Conservation (phyloP, 2,888 invertebrate genomes). For the Epirrhoe alternata region DNA sequence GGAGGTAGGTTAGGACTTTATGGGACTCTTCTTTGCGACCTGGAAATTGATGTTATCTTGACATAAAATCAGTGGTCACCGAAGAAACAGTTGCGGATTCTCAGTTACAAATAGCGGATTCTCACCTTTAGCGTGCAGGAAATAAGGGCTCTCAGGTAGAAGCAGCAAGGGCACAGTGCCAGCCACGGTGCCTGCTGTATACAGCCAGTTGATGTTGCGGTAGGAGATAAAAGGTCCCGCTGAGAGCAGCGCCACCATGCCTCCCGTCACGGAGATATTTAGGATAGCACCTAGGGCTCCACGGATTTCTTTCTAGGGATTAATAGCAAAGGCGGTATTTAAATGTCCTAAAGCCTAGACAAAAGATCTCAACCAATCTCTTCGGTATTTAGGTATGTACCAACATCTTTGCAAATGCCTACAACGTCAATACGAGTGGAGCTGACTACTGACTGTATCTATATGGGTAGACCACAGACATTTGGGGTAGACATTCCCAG, state of each 20-base stretch:
- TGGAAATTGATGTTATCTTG: slow-evolving; percentile 36
- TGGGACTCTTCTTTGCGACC: slow-evolving; percentile 57
- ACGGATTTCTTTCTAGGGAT: slow-evolving; percentile 61
- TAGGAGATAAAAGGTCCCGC: slow-evolving; percentile 63
- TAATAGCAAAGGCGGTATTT: neutral
- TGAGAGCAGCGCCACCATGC: slow-evolving; percentile 55
- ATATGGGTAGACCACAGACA: too few relatives aligned
- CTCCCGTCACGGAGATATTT: slow-evolving; percentile 58
- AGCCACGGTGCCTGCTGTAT: slow-evolving; percentile 33
- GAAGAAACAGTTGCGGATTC: neutral
- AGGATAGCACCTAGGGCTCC: slow-evolving; percentile 61
- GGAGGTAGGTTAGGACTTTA: slow-evolving; percentile 54
- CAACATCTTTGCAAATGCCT: too few relatives aligned
- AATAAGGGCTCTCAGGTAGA: slow-evolving; percentile 65
- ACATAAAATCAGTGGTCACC: neutral
- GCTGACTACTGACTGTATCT: too few relatives aligned
- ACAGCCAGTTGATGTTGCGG: slow-evolving; percentile 46
- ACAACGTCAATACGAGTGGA: too few relatives aligned
- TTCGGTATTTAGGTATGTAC: too few relatives aligned
- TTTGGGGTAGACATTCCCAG: too few relatives aligned
- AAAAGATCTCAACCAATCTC: too few relatives aligned
- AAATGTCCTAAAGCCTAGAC: too few relatives aligned
- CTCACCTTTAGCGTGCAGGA: slow-evolving; percentile 62
- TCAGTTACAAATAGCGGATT: neutral
- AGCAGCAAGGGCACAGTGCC: slow-evolving; percentile 53